Base-by-base conservation (phyloP, 2,888 invertebrate species). In the Glyphotaelius pellucidus region DNA sequence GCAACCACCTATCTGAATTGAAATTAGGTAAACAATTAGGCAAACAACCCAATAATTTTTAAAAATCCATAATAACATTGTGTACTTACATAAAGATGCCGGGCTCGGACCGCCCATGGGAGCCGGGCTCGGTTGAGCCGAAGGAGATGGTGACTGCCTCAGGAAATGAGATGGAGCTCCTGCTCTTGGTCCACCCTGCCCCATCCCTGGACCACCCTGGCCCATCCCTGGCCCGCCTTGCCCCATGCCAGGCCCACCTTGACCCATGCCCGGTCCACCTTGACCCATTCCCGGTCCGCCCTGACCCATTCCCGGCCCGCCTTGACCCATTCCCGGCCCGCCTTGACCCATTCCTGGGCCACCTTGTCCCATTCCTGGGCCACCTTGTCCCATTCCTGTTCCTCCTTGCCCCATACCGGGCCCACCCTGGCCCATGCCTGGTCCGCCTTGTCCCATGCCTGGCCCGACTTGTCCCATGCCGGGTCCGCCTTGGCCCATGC, bases 81-180 rank as follows among this genome's bases (percentile, higher is more conserved):
- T 67, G 7, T n/a, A 67, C 67, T 67, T 25, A 94, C 93, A 95
- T 95, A 96, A 96, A 67, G 95, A 94, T 88, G 95, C 96, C 1
- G 96, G 96, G 92, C 96, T 96, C 0, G 97, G 97, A 31, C 96
- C 96, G 7, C 95, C 96, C 95, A 97, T 96, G 84, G 96, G 96
- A 52, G 97, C 98, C 1, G 97, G 97, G 86, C 97, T 97, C 14
- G 97, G 97, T 15, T 97, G 97, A 0, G 97, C 98, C 0, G 98
- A 97, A 0, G 98, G 98, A 30, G 98, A 97, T 0, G 98, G 98
- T 94, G 98, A 98, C 94, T 98, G 98, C 0, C 97, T 96, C 94
- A 98, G 96, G 95, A 98, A 98, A 94, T 98, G 98, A 93, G 96
- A 97, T 5, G 98, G 98, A 0, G 97, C 97, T 0, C 97, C 97